Percentiles rank a stretch among this genome's conserved stretches.
Evolutionary conservation across 1,140 invertebrate species (phyloP).

Genomic region (Procambarus virginalis): DNA sequence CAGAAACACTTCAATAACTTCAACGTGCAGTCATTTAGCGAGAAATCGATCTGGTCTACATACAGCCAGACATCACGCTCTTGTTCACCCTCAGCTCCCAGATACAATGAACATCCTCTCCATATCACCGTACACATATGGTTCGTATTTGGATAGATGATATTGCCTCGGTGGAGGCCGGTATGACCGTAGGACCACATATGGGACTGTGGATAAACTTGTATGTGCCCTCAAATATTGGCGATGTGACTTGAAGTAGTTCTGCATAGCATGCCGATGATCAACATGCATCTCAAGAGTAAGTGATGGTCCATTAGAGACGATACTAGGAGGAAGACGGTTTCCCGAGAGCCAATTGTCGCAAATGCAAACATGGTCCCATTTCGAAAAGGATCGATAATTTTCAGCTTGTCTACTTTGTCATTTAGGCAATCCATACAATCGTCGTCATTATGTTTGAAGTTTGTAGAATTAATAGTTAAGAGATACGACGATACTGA

Average conservation of each 20-base stretch:
- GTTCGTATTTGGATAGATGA: slow-evolving; percentile 81
- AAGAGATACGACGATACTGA: slow-evolving; percentile 87
- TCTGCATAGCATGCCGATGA: slow-evolving; percentile 85
- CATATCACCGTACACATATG: slow-evolving; percentile 85
- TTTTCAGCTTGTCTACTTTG: slow-evolving; percentile 85
- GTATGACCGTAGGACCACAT: slow-evolving; percentile 86
- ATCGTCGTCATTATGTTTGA: slow-evolving; percentile 82
- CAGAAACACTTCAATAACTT: slow-evolving; percentile 64
- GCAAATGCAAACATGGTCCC: slow-evolving; percentile 70
- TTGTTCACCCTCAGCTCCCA: slow-evolving; percentile 86
- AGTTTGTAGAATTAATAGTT: slow-evolving; percentile 76
- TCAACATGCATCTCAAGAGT: slow-evolving; percentile 87
- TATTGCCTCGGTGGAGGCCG: slow-evolving; percentile 85
- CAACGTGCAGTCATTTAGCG: slow-evolving; percentile 72
- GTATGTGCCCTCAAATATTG: slow-evolving; percentile 88
- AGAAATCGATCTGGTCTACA: slow-evolving; percentile 89
- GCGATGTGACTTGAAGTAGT: slow-evolving; percentile 89
- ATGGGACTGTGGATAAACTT: slow-evolving; percentile 91
- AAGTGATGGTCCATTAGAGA: slow-evolving; percentile 84
- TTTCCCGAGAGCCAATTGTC: slow-evolving; percentile 55
- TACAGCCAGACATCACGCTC: slow-evolving; percentile 89
- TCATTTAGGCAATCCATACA: slow-evolving; percentile 89
- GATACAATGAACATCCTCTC: slow-evolving; percentile 86
- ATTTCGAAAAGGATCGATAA: slow-evolving; percentile 68
- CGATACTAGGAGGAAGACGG: slow-evolving; percentile 74